Base-by-base conservation (phyloP, 2,113 vertebrate genomes). In the Scopus umbretta region DNA sequence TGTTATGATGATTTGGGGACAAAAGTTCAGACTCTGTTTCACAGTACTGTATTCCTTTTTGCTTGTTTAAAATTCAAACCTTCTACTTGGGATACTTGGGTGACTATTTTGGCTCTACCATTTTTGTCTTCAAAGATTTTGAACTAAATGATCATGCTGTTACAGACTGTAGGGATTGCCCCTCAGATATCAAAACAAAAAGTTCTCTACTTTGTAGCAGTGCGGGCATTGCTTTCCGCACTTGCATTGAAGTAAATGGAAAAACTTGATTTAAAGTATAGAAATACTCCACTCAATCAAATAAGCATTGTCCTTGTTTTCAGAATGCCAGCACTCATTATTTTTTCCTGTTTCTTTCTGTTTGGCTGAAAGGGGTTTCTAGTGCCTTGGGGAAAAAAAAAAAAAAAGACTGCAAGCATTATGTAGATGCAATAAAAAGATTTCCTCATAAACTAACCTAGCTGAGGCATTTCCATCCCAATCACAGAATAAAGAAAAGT, bases 321-420 rank as follows among this genome's bases (percentile, higher is more conserved):
- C 80, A 66, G 53, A 85, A 38, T 75, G 63, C 38, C 43, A 49
- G 32, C 16, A 72, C 16, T 80, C 30, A 32, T 76, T 59, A 43
- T 38, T 73, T 88, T 73, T 66, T 7, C 45, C 5, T 62, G 45
- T 92, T 80, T 82, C 15, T 38, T 83, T 73, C 61, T 58, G 5
- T 55, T 86, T 88, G 49, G 11, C 30, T 62, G 18, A 78, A 66
- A 78, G 38, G 15, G 6, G 7, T 71, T 81, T 26, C 40, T 47
- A 58, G 20, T 0, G 1, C 7, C n/a, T 56, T 71, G 55, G 63
- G 26, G 30, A n/a, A n/a, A n/a, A n/a, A n/a, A n/a, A n/a, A n/a
- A 61, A 62, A 66, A 47, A 76, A 76, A 18, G 7, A 29, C n/a
- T 1, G 0, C 8, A 65, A 38, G 16, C 13, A 34, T 86, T 70